These are phyloP conservation scores for Nannoperca obscura DNA, from an alignment of 2,797 vertebrate genomes.

Conservation along the genomic window DNA sequence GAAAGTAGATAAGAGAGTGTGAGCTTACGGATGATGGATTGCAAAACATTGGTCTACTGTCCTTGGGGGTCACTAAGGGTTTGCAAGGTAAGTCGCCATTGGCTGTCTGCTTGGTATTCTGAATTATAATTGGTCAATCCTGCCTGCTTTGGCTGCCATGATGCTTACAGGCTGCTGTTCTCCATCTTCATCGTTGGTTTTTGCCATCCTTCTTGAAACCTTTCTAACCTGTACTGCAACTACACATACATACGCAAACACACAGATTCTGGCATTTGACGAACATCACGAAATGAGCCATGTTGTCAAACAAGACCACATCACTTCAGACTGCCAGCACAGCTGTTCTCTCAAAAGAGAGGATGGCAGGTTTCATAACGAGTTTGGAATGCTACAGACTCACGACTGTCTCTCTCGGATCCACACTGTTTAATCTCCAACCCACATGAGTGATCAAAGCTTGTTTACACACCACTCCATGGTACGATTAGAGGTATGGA, in stretches of 20 bases:
- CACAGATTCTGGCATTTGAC: constrained; percentile 47
- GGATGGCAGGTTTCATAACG: constrained; percentile 78
- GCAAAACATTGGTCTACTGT: constrained; percentile 79
- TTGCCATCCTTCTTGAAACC: constrained; percentile 38
- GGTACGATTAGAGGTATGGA: constrained; percentile 80
- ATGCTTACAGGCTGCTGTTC: constrained; percentile 53
- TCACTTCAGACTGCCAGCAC: constrained; percentile 76
- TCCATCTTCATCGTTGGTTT: constrained; percentile 53
- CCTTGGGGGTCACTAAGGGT: constrained; percentile 78
- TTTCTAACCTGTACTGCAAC: constrained; percentile 36
- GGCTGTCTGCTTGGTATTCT: constrained; percentile 66
- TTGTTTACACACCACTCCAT: constrained; percentile 79
- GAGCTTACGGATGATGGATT: constrained; percentile 79
- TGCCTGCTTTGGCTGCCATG: constrained; percentile 62
- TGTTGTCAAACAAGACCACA: constrained; percentile 81
- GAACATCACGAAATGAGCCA: constrained; percentile 62
- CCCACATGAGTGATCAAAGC: constrained; percentile 83
- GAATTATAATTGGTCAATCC: constrained; percentile 71
- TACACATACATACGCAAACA: constrained; percentile 39
- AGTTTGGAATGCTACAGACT: constrained; percentile 75
- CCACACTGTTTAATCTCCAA: constrained; percentile 81
- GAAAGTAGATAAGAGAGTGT: constrained; percentile 72
- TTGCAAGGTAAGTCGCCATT: constrained; percentile 77
- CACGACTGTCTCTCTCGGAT: constrained; percentile 72
- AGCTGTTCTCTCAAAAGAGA: constrained; percentile 81